phyloP scores from a whole-genome alignment of 2,113 vertebrate genomes.

The Tursiops truncatus region DNA sequence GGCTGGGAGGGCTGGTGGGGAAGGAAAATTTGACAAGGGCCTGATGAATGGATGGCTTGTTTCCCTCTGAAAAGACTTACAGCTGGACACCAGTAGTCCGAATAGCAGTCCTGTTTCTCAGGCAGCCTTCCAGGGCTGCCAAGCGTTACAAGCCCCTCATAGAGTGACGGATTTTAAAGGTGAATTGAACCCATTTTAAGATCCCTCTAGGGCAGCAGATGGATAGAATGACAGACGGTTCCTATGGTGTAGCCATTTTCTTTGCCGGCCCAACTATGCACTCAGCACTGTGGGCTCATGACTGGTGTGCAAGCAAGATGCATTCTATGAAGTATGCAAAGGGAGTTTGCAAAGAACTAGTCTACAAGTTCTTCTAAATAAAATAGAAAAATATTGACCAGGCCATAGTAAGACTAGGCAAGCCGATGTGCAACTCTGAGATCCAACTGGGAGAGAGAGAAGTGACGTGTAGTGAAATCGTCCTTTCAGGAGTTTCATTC shows the following conservation, averaged over 20 bases:
- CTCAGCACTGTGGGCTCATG: not conserved
- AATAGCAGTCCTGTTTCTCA: conserved; percentile 20
- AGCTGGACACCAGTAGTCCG: conserved; percentile 67
- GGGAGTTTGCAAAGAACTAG: not conserved
- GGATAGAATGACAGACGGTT: conserved; percentile 69
- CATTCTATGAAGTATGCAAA: not conserved
- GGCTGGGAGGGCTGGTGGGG: not conserved
- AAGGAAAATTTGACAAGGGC: conserved; percentile 49
- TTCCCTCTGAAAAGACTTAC: conserved; percentile 21
- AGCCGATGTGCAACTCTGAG: not conserved
- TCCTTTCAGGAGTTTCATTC: not conserved
- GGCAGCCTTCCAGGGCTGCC: conserved; percentile 53
- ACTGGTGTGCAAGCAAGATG: not conserved
- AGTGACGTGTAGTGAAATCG: not conserved
- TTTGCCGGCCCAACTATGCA: not conserved
- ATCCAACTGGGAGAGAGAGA: not conserved
- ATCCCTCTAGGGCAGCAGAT: conserved; percentile 67
- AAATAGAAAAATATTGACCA: not conserved
- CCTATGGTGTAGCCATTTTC: conserved; percentile 50
- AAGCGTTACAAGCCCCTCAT: conserved; percentile 60
- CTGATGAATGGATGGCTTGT: conserved; percentile 71
- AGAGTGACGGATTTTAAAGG: conserved; percentile 67
- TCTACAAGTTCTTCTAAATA: not conserved
- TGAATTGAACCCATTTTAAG: conserved; percentile 74
- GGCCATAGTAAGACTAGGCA: not conserved